phyloP scores from a whole-genome alignment of 2,797 vertebrate species.

The Sebastes diploproa region DNA sequence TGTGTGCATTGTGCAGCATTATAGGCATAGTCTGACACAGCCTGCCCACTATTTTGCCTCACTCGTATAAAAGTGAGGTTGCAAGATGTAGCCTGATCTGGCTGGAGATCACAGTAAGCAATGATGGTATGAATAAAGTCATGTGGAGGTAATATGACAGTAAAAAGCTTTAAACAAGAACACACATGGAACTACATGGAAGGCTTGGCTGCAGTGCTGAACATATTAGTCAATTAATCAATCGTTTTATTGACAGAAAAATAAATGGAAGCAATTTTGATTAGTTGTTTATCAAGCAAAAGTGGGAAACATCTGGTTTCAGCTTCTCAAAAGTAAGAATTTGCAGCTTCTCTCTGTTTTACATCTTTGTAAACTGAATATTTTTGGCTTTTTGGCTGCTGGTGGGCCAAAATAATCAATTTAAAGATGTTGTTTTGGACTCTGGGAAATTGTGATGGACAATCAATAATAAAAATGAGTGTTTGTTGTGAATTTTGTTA shows the following conservation, averaged over 20 bases:
- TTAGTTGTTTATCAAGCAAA: background rate
- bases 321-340: background rate
- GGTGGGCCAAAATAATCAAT: background rate
- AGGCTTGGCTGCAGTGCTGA: background rate
- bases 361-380: background rate
- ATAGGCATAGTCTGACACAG: slow-evolving; percentile 25
- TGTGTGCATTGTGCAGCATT: slow-evolving; percentile 54
- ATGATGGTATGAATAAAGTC: background rate
- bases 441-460: background rate
- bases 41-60: slow-evolving; percentile 10
- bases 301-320: background rate
- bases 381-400: background rate
- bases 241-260: background rate
- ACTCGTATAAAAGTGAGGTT: slow-evolving; percentile 3
- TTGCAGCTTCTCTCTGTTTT: background rate
- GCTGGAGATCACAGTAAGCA: background rate
- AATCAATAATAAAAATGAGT: background rate
- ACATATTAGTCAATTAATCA: background rate
- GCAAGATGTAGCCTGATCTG: background rate
- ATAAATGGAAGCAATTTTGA: background rate
- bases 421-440: background rate
- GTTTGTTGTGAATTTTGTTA: background rate
- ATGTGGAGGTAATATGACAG: background rate
- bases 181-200: background rate
- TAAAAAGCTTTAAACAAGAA: background rate